A percentile compares a stretch with the other conserved stretches of the same genome.
Evolutionary conservation across 2,888 invertebrate species (phyloP).

Genomic region (Ophioninae sp.): DNA sequence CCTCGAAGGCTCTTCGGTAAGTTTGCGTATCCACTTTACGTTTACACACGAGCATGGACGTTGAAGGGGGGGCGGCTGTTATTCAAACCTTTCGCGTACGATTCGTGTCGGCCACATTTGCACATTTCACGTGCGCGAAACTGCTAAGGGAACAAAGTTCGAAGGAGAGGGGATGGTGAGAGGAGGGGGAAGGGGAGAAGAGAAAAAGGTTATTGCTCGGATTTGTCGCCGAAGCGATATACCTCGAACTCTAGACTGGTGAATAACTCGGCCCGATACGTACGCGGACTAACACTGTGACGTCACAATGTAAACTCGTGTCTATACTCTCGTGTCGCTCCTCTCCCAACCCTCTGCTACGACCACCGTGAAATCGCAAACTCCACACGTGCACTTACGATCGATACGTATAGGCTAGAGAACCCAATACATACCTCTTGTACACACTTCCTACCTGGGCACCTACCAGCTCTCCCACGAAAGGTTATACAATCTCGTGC

Average conservation of each 20-base stretch:
- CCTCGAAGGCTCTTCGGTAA: neutral
- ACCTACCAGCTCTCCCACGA: conserved; percentile 27
- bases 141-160: conserved; percentile 20
- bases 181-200: conserved; percentile 7
- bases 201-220: conserved; percentile 72
- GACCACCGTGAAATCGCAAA: conserved; percentile 1
- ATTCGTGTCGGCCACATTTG: conserved; percentile 72
- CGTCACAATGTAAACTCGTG: neutral
- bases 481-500: conserved; percentile 57
- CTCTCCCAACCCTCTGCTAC: neutral
- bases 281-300: conserved; percentile 19
- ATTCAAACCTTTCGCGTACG: conserved; percentile 73
- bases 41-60: conserved; percentile 61
- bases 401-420: conserved; percentile 24
- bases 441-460: neutral
- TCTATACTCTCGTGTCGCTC: conserved; percentile 8
- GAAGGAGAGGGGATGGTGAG: conserved; percentile 8
- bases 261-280: conserved; percentile 36
- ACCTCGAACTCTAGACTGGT: conserved; percentile 42
- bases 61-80: conserved; percentile 68
- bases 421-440: neutral
- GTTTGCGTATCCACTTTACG: conserved; percentile 19
- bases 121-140: conserved; percentile 69
- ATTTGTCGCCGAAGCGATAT: conserved; percentile 68
- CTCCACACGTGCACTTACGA: conserved; percentile 30